Evolutionary conservation across 1,140 invertebrate species (phyloP).

Genomic region (Atta colombica): DNA sequence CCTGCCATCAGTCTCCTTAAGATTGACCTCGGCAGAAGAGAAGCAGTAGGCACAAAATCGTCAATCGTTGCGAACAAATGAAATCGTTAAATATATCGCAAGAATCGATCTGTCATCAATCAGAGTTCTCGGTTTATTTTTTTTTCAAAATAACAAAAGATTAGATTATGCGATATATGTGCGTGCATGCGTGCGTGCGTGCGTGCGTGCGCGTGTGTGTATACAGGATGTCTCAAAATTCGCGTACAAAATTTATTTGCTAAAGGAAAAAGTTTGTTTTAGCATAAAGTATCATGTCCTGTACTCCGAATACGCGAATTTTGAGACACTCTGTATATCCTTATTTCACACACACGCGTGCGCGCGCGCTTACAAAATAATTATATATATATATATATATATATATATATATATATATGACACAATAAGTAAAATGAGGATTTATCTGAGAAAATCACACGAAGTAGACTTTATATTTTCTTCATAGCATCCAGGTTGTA

Average conservation of each 20-base stretch:
- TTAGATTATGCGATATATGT: too few species aligned
- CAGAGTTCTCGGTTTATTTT: slow-evolving; percentile 28
- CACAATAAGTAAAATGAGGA: slow-evolving; percentile 40
- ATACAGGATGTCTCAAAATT: too few species aligned
- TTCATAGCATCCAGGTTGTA: slow-evolving; percentile 54
- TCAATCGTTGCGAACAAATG: slow-evolving; percentile 32
- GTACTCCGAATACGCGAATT: too few species aligned
- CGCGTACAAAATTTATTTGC: too few species aligned
- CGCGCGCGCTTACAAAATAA: too few species aligned
- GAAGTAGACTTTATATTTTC: slow-evolving; percentile 56
- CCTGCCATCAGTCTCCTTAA: slow-evolving; percentile 64
- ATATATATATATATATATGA: neutral
- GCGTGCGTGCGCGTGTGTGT: too few species aligned
- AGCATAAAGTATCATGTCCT: too few species aligned
- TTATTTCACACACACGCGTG: too few species aligned
- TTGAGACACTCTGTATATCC: too few species aligned
- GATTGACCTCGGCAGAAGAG: slow-evolving; percentile 30
- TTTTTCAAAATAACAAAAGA: too few species aligned
- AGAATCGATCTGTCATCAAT: slow-evolving; percentile 51
- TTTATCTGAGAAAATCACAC: slow-evolving; percentile 55
- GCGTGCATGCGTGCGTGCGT: too few species aligned
- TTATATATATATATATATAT: neutral
- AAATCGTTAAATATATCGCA: slow-evolving; percentile 15
- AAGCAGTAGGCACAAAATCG: slow-evolving; percentile 45
- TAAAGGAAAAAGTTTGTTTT: too few species aligned